Evolutionary conservation across 1,140 invertebrate species (phyloP).

Genomic region (Macrobrachium rosenbergii): DNA sequence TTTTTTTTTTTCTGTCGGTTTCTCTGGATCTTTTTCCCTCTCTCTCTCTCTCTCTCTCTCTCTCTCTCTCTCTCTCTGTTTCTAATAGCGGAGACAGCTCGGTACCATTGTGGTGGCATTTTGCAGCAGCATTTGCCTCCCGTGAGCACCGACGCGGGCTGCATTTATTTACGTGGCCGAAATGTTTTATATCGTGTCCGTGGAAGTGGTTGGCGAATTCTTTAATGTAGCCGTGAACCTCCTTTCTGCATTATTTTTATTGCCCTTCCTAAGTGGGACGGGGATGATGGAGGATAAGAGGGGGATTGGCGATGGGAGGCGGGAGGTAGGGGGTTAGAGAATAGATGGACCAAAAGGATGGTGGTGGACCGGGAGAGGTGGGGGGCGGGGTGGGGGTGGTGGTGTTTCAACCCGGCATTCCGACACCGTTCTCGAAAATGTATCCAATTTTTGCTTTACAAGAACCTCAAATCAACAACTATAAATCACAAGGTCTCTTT

Average conservation of each 20-base stretch:
- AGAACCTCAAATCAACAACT: slow-evolving; percentile 29
- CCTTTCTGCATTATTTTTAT: too few species aligned
- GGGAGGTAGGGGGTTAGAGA: not conserved
- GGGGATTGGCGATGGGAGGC: too few species aligned
- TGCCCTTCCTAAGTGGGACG: too few species aligned
- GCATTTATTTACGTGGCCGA: too few species aligned
- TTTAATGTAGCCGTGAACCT: too few species aligned
- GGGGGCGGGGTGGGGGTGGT: not conserved
- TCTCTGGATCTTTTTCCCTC: not conserved
- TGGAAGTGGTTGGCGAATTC: too few species aligned
- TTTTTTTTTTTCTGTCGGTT: too few species aligned
- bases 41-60: not conserved
- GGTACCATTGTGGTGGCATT: too few species aligned
- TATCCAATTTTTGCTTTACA: slow-evolving; percentile 46
- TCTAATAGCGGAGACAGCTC: not conserved
- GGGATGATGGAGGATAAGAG: not conserved
- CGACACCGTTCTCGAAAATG: slow-evolving; percentile 27
- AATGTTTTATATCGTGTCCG: too few species aligned
- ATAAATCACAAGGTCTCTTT: slow-evolving; percentile 38
- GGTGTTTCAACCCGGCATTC: slow-evolving; percentile 16
- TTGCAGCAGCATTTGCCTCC: too few species aligned
- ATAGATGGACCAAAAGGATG: not conserved
- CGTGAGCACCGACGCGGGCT: too few species aligned
- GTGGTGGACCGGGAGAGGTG: too few species aligned
- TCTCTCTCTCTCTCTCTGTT: not conserved